phyloP scores from a whole-genome alignment of 2,797 vertebrate genomes.

The Cryptoprocta ferox region DNA sequence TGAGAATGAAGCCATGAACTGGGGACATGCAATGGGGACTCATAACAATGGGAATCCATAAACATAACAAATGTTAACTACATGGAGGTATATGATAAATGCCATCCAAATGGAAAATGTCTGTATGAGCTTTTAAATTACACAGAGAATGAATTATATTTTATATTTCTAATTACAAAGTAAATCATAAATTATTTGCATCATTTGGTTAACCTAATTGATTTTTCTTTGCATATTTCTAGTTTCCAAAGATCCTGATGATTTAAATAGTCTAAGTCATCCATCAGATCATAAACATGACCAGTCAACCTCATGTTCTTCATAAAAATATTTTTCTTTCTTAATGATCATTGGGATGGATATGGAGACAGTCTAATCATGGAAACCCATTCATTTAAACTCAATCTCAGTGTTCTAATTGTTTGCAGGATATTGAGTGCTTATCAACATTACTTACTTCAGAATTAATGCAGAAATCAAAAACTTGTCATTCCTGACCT shows the following conservation, averaged over 20 bases:
- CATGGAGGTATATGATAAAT: not conserved
- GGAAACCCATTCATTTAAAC: slow-evolving; percentile 23
- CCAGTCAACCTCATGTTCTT: not conserved
- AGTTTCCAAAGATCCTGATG: not conserved
- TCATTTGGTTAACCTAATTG: not conserved
- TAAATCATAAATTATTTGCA: not conserved
- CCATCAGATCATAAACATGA: slow-evolving; percentile 7
- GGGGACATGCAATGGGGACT: not conserved
- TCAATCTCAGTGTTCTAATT: not conserved
- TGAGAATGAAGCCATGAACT: not conserved
- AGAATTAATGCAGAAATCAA: slow-evolving; percentile 8
- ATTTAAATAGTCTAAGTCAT: not conserved
- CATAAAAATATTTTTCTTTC: slow-evolving; percentile 34
- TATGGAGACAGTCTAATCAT: not conserved
- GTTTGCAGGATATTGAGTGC: not conserved
- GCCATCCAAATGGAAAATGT: not conserved
- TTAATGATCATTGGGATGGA: slow-evolving; percentile 11
- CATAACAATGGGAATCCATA: not conserved
- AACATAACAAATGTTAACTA: not conserved
- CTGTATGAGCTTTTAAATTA: not conserved
- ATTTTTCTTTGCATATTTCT: not conserved
- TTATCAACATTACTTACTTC: not conserved
- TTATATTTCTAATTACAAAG: not conserved
- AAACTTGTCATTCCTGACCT: slow-evolving; percentile 26
- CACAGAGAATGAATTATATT: not conserved